Percentiles rank a stretch among this genome's conserved stretches.
These are phyloP conservation scores for Gymnocheta viridis DNA, from an alignment of 2,888 invertebrate species.

Conservation along the genomic window DNA sequence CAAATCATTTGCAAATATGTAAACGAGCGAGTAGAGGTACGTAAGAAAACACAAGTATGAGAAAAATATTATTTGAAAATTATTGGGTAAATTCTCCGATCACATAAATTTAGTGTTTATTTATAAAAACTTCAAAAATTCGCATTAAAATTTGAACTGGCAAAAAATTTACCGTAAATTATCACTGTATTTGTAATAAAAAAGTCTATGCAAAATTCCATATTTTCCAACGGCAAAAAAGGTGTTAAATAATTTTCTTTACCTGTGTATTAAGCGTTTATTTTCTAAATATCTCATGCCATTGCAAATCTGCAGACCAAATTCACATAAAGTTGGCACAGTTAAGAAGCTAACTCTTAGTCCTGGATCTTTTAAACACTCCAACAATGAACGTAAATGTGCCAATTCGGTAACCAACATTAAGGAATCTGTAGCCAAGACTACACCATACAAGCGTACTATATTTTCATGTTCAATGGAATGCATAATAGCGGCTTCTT, in stretches of 20 bases:
- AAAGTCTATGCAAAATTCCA: background rate
- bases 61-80: too few relatives aligned
- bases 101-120: too few relatives aligned
- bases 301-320: constrained; percentile 97
- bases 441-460: constrained; percentile 98
- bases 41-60: too few relatives aligned
- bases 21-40: too few relatives aligned
- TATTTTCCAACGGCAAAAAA: background rate
- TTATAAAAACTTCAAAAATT: too few relatives aligned
- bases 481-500: constrained; percentile 99
- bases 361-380: constrained; percentile 97
- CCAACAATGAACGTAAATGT: constrained; percentile 95
- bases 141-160: too few relatives aligned
- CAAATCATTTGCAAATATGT: too few relatives aligned
- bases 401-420: constrained; percentile 95
- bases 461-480: constrained; percentile 98
- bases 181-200: too few relatives aligned
- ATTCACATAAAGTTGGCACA: constrained; percentile 95
- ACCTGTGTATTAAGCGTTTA: constrained; percentile 97
- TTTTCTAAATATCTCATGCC: constrained; percentile 99
- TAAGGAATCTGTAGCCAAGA: constrained; percentile 93
- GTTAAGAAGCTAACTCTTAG: constrained; percentile 94
- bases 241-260: constrained; percentile 60
- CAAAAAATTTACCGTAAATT: too few relatives aligned
- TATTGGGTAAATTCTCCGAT: too few relatives aligned